Evolutionary conservation across 2,113 vertebrate genomes (phyloP).

Genomic region (cattle (Bos taurus)): ARS-UCD2.0 NC_037336.1:93420001-93420500

Average conservation of each 20-base stretch:
- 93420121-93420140: not conserved
- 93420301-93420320: not conserved
- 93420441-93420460: not conserved
- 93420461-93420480: not conserved
- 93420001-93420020: constrained; percentile 44
- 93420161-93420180: not conserved
- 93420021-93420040: constrained; percentile 24
- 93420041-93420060: constrained; percentile 34
- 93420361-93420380: not conserved
- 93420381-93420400: too few relatives aligned
- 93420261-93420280: not conserved
- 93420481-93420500: not conserved
- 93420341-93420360: not conserved
- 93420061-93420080: constrained; percentile 50
- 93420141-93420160: not conserved
- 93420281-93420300: not conserved
- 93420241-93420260: not conserved
- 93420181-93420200: not conserved
- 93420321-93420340: not conserved
- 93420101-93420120: not conserved
- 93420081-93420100: not conserved
- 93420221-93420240: not conserved
- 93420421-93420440: not conserved
- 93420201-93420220: not conserved
- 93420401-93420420: not conserved